A percentile compares a stretch with the other conserved stretches of the same genome.
These are phyloP conservation scores for Labeo catla DNA, from an alignment of 2,113 vertebrate genomes.

Conservation along the genomic window DNA sequence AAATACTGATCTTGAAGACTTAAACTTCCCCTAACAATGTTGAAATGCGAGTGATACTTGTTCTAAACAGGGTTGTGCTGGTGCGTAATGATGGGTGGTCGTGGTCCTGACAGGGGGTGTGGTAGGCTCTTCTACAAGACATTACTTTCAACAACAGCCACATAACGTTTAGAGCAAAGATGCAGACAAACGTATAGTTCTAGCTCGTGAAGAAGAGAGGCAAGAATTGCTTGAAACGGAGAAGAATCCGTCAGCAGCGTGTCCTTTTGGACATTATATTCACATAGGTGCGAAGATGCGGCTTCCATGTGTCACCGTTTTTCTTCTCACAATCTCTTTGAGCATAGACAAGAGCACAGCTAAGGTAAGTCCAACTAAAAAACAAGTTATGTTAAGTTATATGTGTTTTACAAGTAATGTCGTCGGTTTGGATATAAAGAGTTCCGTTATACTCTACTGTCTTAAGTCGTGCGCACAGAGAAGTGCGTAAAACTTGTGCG, in stretches of 20 bases:
- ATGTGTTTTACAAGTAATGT: neutral
- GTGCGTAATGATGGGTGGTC: constrained; percentile 73
- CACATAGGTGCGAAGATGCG: constrained; percentile 65
- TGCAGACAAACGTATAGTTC: constrained; percentile 69
- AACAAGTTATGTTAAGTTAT: neutral
- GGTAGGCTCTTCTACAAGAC: constrained; percentile 70
- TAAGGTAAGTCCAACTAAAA: constrained; percentile 67
- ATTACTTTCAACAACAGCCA: constrained; percentile 64
- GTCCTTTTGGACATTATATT: constrained; percentile 48
- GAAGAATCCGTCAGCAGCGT: constrained; percentile 54
- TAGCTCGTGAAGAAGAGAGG: constrained; percentile 63
- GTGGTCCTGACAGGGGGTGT: constrained; percentile 70
- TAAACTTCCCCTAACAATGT: constrained; percentile 69
- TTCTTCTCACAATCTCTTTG: constrained; percentile 66
- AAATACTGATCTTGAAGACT: constrained; percentile 8
- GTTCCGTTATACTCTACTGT: neutral
- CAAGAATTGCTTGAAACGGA: constrained; percentile 41
- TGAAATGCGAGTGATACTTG: constrained; percentile 70
- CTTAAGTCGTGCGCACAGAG: neutral
- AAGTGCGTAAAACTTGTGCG: constrained; percentile 2
- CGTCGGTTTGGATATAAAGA: neutral
- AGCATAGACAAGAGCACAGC: constrained; percentile 60
- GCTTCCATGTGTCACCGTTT: constrained; percentile 53
- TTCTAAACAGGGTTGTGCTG: constrained; percentile 60
- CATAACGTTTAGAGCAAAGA: constrained; percentile 77